phyloP scores from a whole-genome alignment of 1,140 invertebrate species.

The Cryptotermes secundus region DNA sequence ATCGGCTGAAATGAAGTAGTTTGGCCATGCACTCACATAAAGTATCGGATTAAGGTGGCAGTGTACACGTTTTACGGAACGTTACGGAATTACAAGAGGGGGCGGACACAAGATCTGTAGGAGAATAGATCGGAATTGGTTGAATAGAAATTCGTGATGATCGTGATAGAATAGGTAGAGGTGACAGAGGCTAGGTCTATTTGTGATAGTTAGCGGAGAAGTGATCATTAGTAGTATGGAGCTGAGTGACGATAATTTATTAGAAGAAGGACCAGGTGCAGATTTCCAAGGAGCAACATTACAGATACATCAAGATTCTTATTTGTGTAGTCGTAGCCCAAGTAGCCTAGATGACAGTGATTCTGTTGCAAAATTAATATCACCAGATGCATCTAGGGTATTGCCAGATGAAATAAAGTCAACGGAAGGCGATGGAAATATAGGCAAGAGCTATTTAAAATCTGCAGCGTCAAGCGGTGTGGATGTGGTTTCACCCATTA shows the following conservation, averaged over 20 bases:
- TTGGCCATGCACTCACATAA: too few relatives aligned
- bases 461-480: slow-evolving; percentile 20
- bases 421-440: background rate
- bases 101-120: background rate
- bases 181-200: too few relatives aligned
- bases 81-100: background rate
- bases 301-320: slow-evolving; percentile 29
- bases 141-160: too few relatives aligned
- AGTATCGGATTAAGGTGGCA: too few relatives aligned
- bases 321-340: background rate
- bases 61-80: too few relatives aligned
- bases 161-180: background rate
- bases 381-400: background rate
- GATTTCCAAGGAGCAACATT: slow-evolving; percentile 31
- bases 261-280: slow-evolving; percentile 26
- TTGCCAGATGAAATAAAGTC: background rate
- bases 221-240: background rate
- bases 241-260: background rate
- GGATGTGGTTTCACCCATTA: slow-evolving; percentile 25
- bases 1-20: too few relatives aligned
- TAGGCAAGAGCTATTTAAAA: slow-evolving; percentile 16
- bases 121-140: too few relatives aligned
- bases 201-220: too few relatives aligned
- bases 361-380: slow-evolving; percentile 2
- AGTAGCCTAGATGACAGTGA: slow-evolving; percentile 24